Evolutionary conservation across 2,797 vertebrate species (phyloP).

Genomic region (Buceros bicornis): DNA sequence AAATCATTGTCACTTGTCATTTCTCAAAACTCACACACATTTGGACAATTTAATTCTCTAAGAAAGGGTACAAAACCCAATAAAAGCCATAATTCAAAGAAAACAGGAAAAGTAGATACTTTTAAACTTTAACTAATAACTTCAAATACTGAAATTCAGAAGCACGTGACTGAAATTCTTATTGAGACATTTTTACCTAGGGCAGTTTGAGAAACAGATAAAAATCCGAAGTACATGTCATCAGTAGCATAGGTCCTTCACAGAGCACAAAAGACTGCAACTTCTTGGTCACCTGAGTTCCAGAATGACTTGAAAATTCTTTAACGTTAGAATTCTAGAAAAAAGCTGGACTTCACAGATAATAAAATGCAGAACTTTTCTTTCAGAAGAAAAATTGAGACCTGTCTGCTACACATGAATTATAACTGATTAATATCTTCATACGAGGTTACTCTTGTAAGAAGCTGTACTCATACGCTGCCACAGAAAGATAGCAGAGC

Average conservation of each 20-base stretch:
- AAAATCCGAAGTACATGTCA: background rate
- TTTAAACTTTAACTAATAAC: background rate
- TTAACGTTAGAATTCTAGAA: background rate
- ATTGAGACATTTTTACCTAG: background rate
- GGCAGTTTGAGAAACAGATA: background rate
- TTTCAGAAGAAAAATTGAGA: background rate
- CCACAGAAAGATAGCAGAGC: background rate
- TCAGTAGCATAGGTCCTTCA: background rate
- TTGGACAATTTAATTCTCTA: constrained; percentile 51
- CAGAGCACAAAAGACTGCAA: background rate
- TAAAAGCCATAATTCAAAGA: constrained; percentile 33
- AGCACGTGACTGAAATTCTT: background rate
- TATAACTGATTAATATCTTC: background rate
- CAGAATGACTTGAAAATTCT: background rate
- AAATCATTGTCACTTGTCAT: constrained; percentile 75
- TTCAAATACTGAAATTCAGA: background rate
- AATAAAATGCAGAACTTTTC: background rate
- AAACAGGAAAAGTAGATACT: background rate
- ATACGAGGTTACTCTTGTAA: background rate
- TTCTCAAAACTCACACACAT: constrained; percentile 43
- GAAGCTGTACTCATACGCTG: background rate
- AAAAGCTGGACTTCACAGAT: background rate
- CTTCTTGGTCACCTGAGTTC: background rate
- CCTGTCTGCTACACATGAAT: background rate
- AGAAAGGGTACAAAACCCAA: constrained; percentile 43